Percentiles rank a stretch among this genome's conserved stretches.
These are phyloP conservation scores for Doris montereyensis DNA, from an alignment of 2,888 invertebrate species.

Conservation along the genomic window DNA sequence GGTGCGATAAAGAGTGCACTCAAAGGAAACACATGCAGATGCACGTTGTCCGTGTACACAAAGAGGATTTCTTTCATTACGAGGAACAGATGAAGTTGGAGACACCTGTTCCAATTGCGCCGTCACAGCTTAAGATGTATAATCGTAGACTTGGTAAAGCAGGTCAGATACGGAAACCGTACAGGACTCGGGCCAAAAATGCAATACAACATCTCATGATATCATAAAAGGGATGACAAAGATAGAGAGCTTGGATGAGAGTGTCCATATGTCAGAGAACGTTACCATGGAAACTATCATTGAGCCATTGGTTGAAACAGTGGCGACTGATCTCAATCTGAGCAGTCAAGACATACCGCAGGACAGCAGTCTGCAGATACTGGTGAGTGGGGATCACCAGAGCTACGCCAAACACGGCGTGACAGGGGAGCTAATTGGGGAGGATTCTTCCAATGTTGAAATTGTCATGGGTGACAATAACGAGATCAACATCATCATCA, in stretches of 20 bases:
- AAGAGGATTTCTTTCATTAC: slow-evolving; percentile 39
- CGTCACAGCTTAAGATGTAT: slow-evolving; percentile 38
- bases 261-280: slow-evolving; percentile 25
- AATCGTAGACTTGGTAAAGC: slow-evolving; percentile 33
- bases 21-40: slow-evolving; percentile 43
- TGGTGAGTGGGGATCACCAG: slow-evolving; percentile 32
- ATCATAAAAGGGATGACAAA: slow-evolving; percentile 33
- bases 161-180: slow-evolving; percentile 31
- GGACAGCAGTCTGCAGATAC: slow-evolving; percentile 11
- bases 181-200: slow-evolving; percentile 36
- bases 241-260: slow-evolving; percentile 32
- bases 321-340: slow-evolving; percentile 6
- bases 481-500: slow-evolving; percentile 42
- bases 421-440: slow-evolving; percentile 21
- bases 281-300: slow-evolving; percentile 33
- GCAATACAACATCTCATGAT: slow-evolving; percentile 34
- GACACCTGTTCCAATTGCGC: slow-evolving; percentile 36
- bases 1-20: slow-evolving; percentile 42
- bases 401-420: slow-evolving; percentile 32
- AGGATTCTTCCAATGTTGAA: slow-evolving; percentile 35
- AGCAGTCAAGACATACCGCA: background rate
- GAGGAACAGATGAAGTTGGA: slow-evolving; percentile 42
- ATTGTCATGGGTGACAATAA: slow-evolving; percentile 42
- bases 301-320: slow-evolving; percentile 26
- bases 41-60: slow-evolving; percentile 39